Conservation (phyloP, 2,113 vertebrate species). For the Trachemys scripta region DNA sequence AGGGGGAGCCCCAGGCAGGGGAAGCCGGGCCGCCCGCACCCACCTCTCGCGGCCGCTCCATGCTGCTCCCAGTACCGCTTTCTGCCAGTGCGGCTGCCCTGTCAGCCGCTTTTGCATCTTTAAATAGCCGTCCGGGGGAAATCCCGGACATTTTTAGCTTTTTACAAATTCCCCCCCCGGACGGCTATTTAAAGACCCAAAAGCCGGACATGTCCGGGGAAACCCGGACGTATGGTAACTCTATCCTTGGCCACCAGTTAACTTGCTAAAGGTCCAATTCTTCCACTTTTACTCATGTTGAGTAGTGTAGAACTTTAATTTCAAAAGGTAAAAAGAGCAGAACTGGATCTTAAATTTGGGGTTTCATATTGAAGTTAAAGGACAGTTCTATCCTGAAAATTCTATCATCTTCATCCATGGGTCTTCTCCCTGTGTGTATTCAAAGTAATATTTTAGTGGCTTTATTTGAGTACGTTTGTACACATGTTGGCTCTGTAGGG, state of each 20-base stretch:
- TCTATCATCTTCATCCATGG: neutral
- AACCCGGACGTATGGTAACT: no score
- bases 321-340: neutral
- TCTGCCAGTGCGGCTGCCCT: no score
- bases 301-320: neutral
- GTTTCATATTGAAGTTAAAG: slow-evolving; percentile 11
- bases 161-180: no score
- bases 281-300: neutral
- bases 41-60: no score
- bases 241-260: slow-evolving; percentile 40
- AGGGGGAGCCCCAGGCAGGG: no score
- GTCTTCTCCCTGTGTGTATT: neutral
- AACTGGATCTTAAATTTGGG: neutral
- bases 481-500: neutral
- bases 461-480: neutral
- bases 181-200: no score
- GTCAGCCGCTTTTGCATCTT: no score
- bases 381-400: slow-evolving; percentile 27
- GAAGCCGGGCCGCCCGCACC: no score
- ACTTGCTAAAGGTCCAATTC: slow-evolving; percentile 3
- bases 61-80: no score
- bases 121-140: no score
- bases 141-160: no score
- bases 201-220: no score
- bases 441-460: neutral